phyloP scores from a whole-genome alignment of 1,140 invertebrate species.

The Drosophila parabipectinata region DNA sequence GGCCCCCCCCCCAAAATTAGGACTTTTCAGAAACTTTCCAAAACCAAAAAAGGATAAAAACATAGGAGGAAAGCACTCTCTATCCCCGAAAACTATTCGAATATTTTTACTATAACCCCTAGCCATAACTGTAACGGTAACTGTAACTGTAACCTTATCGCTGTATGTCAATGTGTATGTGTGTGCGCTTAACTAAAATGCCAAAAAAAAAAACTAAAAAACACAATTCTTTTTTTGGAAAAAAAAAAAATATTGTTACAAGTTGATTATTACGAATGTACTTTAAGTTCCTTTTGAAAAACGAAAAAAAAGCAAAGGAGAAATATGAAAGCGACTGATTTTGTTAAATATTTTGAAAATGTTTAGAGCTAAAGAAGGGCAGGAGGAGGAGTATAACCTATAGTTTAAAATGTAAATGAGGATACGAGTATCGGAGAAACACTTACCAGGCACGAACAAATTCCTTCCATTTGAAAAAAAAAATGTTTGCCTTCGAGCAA shows the following conservation, averaged over 20 bases:
- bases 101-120: constrained; percentile 47
- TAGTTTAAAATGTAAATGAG: constrained; percentile 71
- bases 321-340: constrained; percentile 69
- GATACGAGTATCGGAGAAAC: constrained; percentile 35
- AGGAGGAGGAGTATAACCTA: constrained; percentile 40
- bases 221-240: constrained; percentile 21
- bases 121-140: constrained; percentile 28
- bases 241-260: constrained; percentile 56
- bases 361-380: constrained; percentile 48
- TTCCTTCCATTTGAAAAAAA: constrained; percentile 75
- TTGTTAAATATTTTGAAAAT: constrained; percentile 75
- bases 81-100: constrained; percentile 28
- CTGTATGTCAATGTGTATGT: constrained; percentile 64
- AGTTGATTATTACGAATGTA: constrained; percentile 57
- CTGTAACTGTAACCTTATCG: constrained; percentile 54
- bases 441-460: constrained; percentile 79
- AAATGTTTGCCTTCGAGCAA: constrained; percentile 46
- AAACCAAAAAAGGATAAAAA: background rate
- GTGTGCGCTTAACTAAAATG: constrained; percentile 65
- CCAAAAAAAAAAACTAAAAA: constrained; percentile 49
- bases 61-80: constrained; percentile 9
- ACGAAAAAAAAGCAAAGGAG: constrained; percentile 19
- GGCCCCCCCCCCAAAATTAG: constrained; percentile 34
- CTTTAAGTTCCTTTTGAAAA: constrained; percentile 73
- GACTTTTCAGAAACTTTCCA: background rate